Evolutionary conservation across 2,888 invertebrate genomes (phyloP), one percentile per base, ranked within the genome.

Genomic region (Hetaerina titia): DNA sequence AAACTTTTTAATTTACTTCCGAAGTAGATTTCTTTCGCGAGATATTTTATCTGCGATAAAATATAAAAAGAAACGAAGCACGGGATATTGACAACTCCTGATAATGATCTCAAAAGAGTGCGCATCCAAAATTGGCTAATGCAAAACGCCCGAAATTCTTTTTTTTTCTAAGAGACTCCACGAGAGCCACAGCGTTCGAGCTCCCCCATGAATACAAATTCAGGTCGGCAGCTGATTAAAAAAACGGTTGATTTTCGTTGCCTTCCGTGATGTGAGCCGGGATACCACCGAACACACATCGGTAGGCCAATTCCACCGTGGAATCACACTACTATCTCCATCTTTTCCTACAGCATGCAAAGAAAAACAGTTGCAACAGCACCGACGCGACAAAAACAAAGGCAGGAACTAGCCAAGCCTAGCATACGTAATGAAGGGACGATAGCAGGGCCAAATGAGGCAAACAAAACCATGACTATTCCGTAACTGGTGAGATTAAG

Each of bases 361-460:
- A 69, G 69, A 69, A 69, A n/a, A 69, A 17, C 69, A n/a, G n/a
- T n/a, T n/a, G 69, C 69, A 69, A 69, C 69, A n/a, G n/a, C 9
- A n/a, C 69, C n/a, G 69, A 69, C n/a, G n/a, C 69, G 45, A 69
- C 22, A n/a, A 63, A 69, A 22, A 69, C 69, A 69, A 69, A 69
- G 69, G 69, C 69, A 69, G 69, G 69, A 69, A 69, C 69, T 69
- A 69, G 69, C 69, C 69, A n/a, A 22, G 69, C n/a, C 69, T 69
- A 69, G 69, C n/a, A 69, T 69, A n/a, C 69, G 69, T 69, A 69
- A 69, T 69, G 22, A 69, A 69, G 69, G 69, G 69, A n/a, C 7
- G n/a, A 22, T 8, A 8, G n/a, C 69, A 22, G 69, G n/a, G 22
- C n/a, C 69, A 69, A 69, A 69, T 69, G 69, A 69, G n/a, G 69